Conservation (phyloP, 2,888 invertebrate genomes). For the Caenorhabditis imperialis region DNA sequence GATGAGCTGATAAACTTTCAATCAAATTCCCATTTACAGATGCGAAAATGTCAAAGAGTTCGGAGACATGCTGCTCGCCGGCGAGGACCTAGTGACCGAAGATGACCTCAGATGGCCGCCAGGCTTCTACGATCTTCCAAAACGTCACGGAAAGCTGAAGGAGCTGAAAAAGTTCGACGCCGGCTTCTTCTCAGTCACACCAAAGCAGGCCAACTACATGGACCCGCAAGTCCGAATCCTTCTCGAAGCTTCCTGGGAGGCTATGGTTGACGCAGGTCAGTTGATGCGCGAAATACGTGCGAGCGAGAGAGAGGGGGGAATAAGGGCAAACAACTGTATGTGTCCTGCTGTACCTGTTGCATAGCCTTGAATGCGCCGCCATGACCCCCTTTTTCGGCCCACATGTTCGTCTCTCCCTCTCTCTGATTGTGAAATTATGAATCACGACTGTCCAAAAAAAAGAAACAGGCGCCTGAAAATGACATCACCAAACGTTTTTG, state of each 20-base stretch:
- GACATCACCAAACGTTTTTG: no score
- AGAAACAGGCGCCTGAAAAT: no score
- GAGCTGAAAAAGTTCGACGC: conserved; percentile 80
- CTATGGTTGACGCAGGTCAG: conserved; percentile 88
- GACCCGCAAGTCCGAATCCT: conserved; percentile 92
- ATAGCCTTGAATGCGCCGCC: conserved; percentile 35
- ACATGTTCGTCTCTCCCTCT: no score
- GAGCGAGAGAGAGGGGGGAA: conserved; percentile 1
- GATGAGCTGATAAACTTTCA: neutral
- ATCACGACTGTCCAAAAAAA: no score
- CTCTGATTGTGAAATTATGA: no score
- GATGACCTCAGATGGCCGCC: conserved; percentile 91
- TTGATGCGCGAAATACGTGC: neutral
- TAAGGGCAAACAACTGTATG: conserved; percentile 6
- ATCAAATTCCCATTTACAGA: conserved; percentile 81
- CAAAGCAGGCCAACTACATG: conserved; percentile 83
- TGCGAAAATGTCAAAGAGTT: conserved; percentile 93
- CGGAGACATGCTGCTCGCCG: conserved; percentile 89
- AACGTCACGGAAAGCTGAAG: conserved; percentile 80
- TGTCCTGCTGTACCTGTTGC: conserved; percentile 41
- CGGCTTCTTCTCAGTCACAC: conserved; percentile 78
- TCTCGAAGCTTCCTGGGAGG: conserved; percentile 92
- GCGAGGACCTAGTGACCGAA: conserved; percentile 92
- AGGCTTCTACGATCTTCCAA: conserved; percentile 80
- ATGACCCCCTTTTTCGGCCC: neutral